phyloP scores from a whole-genome alignment of 2,888 invertebrate species.

The Disparrhopalites patrizii region DNA sequence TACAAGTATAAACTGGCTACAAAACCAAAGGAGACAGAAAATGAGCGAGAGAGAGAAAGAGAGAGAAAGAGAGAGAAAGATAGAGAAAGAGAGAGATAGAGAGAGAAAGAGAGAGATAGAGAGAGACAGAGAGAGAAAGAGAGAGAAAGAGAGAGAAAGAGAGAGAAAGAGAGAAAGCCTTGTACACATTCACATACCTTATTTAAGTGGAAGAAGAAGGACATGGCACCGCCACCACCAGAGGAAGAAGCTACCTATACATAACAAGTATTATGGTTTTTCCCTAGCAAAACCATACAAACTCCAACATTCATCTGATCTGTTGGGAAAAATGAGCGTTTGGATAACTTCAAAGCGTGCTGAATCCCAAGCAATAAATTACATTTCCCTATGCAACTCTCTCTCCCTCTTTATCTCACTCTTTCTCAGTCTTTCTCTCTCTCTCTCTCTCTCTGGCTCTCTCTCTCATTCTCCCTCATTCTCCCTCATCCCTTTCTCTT shows the following conservation, averaged over 20 bases:
- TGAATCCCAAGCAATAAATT: constrained; percentile 48
- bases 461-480: constrained; percentile 37
- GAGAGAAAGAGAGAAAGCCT: not conserved
- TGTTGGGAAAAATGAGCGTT: constrained; percentile 45
- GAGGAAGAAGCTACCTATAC: not conserved
- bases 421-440: too few species aligned
- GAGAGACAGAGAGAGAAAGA: too few species aligned
- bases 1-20: too few species aligned
- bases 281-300: not conserved
- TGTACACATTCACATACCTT: constrained; percentile 1
- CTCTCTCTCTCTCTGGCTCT: too few species aligned
- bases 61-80: too few species aligned
- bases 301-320: constrained; percentile 27
- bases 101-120: too few species aligned
- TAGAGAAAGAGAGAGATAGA: too few species aligned
- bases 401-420: not conserved
- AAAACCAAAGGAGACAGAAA: too few species aligned
- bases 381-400: constrained; percentile 33
- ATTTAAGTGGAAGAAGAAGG: constrained; percentile 9
- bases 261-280: constrained; percentile 22
- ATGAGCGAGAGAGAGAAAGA: too few species aligned
- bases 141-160: not conserved
- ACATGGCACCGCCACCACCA: not conserved
- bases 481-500: constrained; percentile 27
- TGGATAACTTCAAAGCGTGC: constrained; percentile 47